Evolutionary conservation across 2,113 vertebrate genomes (phyloP).

Genomic region (Vulpes vulpes): DNA sequence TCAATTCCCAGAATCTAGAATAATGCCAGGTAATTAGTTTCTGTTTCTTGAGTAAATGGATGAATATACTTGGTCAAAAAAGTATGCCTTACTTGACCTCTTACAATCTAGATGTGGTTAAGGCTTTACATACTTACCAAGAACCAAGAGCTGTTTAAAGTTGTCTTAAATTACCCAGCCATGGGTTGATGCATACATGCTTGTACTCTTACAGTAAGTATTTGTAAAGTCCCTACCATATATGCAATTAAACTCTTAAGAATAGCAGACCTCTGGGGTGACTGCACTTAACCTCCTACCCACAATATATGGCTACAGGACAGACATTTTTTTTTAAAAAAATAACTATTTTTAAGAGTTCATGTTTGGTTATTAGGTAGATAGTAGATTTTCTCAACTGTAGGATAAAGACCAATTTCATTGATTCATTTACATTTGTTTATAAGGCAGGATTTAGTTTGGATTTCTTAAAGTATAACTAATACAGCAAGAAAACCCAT

Average conservation of each 20-base stretch:
- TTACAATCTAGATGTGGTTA: not conserved
- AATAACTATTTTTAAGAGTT: not conserved
- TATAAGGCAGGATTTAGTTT: conserved; percentile 33
- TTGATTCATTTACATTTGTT: conserved; percentile 1
- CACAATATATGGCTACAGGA: not conserved
- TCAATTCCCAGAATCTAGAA: not conserved
- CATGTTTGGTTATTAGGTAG: not conserved
- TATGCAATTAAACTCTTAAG: not conserved
- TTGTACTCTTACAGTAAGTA: not conserved
- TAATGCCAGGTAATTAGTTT: not conserved
- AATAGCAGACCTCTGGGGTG: not conserved
- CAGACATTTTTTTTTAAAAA: not conserved
- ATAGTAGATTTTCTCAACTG: not conserved
- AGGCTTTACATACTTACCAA: conserved; percentile 26
- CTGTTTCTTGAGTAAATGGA: conserved; percentile 28
- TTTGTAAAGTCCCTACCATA: not conserved
- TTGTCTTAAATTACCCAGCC: not conserved
- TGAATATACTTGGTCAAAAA: not conserved
- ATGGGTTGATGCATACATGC: not conserved
- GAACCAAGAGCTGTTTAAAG: conserved; percentile 8
- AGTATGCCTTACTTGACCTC: not conserved
- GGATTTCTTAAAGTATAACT: conserved; percentile 23
- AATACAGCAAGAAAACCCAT: conserved; percentile 7
- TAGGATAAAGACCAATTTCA: not conserved
- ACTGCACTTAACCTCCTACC: not conserved